A percentile compares a stretch with the other conserved stretches of the same genome.
These are phyloP conservation scores for Salarias fasciatus DNA, from an alignment of 2,797 vertebrate species.

Conservation along the genomic window DNA sequence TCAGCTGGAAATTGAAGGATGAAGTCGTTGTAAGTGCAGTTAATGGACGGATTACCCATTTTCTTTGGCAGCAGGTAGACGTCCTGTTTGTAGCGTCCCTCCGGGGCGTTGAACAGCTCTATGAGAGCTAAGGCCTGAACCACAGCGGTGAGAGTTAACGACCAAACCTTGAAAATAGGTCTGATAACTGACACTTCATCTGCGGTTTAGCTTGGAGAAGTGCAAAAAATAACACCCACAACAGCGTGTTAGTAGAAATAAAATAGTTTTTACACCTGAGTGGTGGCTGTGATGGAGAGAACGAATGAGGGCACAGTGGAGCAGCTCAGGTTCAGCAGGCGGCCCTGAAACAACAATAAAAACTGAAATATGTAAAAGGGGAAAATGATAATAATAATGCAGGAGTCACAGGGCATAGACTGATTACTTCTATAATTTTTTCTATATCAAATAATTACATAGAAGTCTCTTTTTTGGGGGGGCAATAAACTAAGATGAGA, in stretches of 20 bases:
- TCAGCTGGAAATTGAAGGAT: too few species aligned
- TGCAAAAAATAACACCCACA: background rate
- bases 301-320: constrained; percentile 94
- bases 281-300: constrained; percentile 93
- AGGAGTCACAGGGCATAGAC: too few species aligned
- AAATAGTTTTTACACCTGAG: constrained; percentile 82
- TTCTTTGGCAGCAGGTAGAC: constrained; percentile 95
- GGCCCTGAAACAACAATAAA: constrained; percentile 81
- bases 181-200: background rate
- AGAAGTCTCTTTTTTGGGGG: too few species aligned
- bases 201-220: background rate
- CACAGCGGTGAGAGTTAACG: background rate
- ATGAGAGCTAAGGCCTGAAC: constrained; percentile 89
- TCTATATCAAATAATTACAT: too few species aligned
- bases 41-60: constrained; percentile 84
- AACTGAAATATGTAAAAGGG: too few species aligned
- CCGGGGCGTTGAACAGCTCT: constrained; percentile 85
- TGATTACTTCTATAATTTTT: too few species aligned
- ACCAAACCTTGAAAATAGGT: background rate
- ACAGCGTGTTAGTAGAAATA: background rate
- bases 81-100: constrained; percentile 92
- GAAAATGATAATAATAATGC: too few species aligned
- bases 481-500: too few species aligned
- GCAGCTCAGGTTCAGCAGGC: constrained; percentile 93
- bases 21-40: background rate